Conservation (phyloP, 2,888 invertebrate species). For the Caradrina clavipalpis region DNA sequence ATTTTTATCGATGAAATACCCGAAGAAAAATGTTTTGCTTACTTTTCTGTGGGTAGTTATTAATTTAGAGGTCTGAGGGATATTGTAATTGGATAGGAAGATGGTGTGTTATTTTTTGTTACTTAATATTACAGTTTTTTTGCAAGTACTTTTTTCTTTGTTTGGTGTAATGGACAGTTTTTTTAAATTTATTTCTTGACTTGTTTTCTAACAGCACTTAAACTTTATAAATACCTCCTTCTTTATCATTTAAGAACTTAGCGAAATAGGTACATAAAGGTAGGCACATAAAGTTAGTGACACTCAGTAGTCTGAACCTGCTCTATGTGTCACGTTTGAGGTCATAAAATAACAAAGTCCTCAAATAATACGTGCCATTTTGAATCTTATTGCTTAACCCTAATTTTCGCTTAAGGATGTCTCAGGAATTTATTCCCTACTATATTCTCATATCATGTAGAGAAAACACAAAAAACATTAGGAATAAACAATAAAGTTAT, state of each 20-base stretch:
- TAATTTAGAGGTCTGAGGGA: slow-evolving; percentile 54
- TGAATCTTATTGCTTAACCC: slow-evolving; percentile 11
- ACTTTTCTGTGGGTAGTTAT: slow-evolving; percentile 52
- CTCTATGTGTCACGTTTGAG: slow-evolving; percentile 27
- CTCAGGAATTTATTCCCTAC: slow-evolving; percentile 1
- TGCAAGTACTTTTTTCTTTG: neutral
- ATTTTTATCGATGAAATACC: slow-evolving; percentile 71
- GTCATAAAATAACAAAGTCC: slow-evolving; percentile 14
- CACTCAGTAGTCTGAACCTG: slow-evolving; percentile 20
- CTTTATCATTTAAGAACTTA: neutral
- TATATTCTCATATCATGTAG: slow-evolving; percentile 1
- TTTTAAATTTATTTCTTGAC: neutral
- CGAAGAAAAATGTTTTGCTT: slow-evolving; percentile 58
- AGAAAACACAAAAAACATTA: slow-evolving; percentile 10
- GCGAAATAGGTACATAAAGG: slow-evolving; percentile 17
- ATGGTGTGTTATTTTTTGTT: slow-evolving; percentile 36
- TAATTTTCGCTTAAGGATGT: slow-evolving; percentile 3
- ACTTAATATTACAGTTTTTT: neutral
- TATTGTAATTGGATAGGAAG: slow-evolving; percentile 40
- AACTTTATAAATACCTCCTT: neutral
- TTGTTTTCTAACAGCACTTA: neutral
- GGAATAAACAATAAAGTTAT: slow-evolving; percentile 18
- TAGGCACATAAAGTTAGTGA: slow-evolving; percentile 20
- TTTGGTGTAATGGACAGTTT: neutral
- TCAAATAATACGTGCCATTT: slow-evolving; percentile 3